Percentiles rank a stretch among this genome's conserved stretches.
These are phyloP conservation scores for Apodemus sylvaticus DNA, from an alignment of 2,113 vertebrate species.

Conservation along the genomic window DNA sequence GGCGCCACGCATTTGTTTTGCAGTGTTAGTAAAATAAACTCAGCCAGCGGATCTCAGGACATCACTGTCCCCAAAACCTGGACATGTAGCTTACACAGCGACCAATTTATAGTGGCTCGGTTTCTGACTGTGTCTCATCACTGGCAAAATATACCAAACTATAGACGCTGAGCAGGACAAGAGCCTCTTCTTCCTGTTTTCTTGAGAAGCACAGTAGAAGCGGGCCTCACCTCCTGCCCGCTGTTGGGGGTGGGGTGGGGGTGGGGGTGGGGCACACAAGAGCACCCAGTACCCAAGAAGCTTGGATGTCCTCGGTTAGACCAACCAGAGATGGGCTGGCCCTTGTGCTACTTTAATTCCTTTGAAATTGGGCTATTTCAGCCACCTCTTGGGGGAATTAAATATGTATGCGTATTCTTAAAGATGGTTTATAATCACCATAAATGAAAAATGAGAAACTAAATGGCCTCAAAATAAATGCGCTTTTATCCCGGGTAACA, in stretches of 20 bases:
- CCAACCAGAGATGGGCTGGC: fast-evolving
- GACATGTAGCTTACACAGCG: background rate
- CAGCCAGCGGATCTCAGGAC: background rate
- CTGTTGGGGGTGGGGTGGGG: fast-evolving
- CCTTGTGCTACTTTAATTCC: fast-evolving
- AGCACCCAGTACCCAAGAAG: background rate
- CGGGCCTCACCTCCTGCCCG: background rate
- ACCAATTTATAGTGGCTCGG: fast-evolving
- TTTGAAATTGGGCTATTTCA: background rate
- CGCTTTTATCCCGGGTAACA: conserved; percentile 60
- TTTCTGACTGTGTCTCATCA: background rate
- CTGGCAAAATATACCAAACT: background rate
- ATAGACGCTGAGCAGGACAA: background rate
- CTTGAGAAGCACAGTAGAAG: fast-evolving
- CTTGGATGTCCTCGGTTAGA: fast-evolving
- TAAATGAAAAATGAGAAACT: conserved; percentile 61
- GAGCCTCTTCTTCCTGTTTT: background rate
- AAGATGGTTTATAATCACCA: conserved; percentile 29
- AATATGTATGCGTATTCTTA: conserved; percentile 42
- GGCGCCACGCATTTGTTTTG: conserved; percentile 80
- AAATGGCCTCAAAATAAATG: conserved; percentile 68
- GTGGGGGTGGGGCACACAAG: fast-evolving
- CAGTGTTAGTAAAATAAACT: conserved; percentile 55
- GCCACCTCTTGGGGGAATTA: conserved; percentile 31
- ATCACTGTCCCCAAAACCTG: background rate